These are phyloP conservation scores for Stramonita haemastoma DNA, from an alignment of 2,888 invertebrate species.

Conservation along the genomic window DNA sequence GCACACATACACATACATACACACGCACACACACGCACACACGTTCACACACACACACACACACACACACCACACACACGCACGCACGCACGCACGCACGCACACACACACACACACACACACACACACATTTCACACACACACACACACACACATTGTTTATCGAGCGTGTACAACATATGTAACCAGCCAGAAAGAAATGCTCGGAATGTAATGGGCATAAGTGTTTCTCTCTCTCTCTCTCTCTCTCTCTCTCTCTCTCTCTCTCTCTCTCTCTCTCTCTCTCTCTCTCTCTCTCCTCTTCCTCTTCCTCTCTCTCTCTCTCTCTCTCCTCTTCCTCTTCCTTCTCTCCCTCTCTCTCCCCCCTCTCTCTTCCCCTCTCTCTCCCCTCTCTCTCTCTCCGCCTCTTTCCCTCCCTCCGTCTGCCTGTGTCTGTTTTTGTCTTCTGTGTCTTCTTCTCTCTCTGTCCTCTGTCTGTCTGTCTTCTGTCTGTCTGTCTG, in stretches of 20 bases:
- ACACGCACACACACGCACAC: conserved; percentile 11
- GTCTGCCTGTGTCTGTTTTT: too few species aligned
- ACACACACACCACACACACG: too few species aligned
- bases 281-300: neutral
- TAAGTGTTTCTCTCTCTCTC: too few species aligned
- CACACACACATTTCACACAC: neutral
- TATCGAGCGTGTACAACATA: too few species aligned
- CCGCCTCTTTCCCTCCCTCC: too few species aligned
- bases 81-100: neutral
- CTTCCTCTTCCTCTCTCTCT: neutral
- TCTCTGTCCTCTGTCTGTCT: neutral
- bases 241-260: neutral
- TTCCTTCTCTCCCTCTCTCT: too few species aligned
- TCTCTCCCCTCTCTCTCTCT: too few species aligned
- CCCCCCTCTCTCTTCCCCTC: too few species aligned
- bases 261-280: conserved; percentile 8
- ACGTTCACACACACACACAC: neutral
- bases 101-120: conserved; percentile 17
- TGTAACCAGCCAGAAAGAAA: too few species aligned
- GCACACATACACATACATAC: neutral
- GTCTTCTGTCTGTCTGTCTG: neutral
- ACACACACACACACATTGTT: too few species aligned
- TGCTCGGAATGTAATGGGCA: neutral
- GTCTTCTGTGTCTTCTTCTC: neutral
- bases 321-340: neutral